These are phyloP conservation scores for Drosophila borealis DNA, from an alignment of 2,888 invertebrate genomes.

Conservation along the genomic window DNA sequence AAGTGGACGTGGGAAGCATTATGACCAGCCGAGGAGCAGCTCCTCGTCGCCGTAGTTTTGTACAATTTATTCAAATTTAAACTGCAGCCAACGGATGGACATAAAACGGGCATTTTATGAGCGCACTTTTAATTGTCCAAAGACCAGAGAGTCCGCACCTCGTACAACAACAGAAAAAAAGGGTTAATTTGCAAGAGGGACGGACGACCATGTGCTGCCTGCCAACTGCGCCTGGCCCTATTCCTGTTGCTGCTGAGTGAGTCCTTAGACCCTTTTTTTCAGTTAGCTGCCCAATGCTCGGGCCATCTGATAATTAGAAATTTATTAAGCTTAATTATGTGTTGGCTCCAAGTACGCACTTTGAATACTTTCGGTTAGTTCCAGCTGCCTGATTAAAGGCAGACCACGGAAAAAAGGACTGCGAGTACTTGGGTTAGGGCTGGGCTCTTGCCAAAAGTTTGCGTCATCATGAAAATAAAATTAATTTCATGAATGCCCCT, in stretches of 20 bases:
- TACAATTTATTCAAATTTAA: slow-evolving; percentile 81
- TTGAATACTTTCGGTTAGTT: slow-evolving; percentile 54
- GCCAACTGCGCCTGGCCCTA: slow-evolving; percentile 28
- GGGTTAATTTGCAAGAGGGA: slow-evolving; percentile 73
- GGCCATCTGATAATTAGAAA: slow-evolving; percentile 79
- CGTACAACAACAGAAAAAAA: slow-evolving; percentile 29
- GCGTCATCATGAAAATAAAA: slow-evolving; percentile 73
- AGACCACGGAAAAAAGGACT: slow-evolving; percentile 56
- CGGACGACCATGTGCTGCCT: slow-evolving; percentile 62
- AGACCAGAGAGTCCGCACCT: slow-evolving; percentile 31
- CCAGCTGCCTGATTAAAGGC: slow-evolving; percentile 65
- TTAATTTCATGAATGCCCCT: slow-evolving; percentile 65
- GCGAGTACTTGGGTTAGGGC: slow-evolving; percentile 27
- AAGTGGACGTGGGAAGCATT: slow-evolving; percentile 70
- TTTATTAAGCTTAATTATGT: slow-evolving; percentile 82
- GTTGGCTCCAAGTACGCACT: slow-evolving; percentile 77
- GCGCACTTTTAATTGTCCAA: slow-evolving; percentile 70
- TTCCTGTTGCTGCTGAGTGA: slow-evolving; percentile 28
- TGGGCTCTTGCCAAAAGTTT: slow-evolving; percentile 55
- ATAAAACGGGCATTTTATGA: slow-evolving; percentile 76
- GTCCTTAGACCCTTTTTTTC: slow-evolving; percentile 76
- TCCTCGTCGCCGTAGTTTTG: slow-evolving; percentile 64
- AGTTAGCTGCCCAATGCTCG: slow-evolving; percentile 56
- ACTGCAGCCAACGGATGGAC: slow-evolving; percentile 68
- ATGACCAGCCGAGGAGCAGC: slow-evolving; percentile 34